phyloP scores from a whole-genome alignment of 2,888 invertebrate species.

The Trisateles emortualis region DNA sequence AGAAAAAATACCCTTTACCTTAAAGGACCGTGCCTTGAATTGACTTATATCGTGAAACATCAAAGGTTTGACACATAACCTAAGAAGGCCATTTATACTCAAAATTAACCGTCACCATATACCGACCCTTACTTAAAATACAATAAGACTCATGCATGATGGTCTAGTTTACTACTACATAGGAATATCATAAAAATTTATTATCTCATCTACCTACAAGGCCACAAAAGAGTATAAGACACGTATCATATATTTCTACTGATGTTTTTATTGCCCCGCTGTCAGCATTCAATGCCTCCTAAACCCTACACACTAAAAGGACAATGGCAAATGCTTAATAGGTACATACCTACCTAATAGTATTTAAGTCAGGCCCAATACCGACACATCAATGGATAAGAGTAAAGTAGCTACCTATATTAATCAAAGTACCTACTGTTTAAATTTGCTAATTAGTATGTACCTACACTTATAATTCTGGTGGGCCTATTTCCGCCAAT shows the following conservation, averaged over 20 bases:
- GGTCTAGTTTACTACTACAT: neutral
- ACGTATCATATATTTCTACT: neutral
- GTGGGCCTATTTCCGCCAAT: too few relatives aligned
- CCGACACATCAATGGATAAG: too few relatives aligned
- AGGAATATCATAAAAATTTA: neutral
- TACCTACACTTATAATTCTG: too few relatives aligned
- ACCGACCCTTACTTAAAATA: neutral
- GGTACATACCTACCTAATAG: too few relatives aligned
- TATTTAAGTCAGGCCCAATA: too few relatives aligned
- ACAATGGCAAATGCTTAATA: too few relatives aligned
- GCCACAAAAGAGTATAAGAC: constrained; percentile 7
- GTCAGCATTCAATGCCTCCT: neutral
- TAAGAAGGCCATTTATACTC: neutral
- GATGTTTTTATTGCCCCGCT: neutral
- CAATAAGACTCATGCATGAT: constrained; percentile 10
- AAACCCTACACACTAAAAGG: neutral
- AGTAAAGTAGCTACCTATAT: too few relatives aligned
- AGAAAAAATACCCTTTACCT: neutral
- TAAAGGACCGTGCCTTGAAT: neutral
- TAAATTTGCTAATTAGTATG: too few relatives aligned
- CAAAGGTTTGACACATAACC: neutral
- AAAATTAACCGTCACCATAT: neutral
- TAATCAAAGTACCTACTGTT: too few relatives aligned
- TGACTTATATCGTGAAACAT: neutral
- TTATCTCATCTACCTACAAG: constrained; percentile 7